Percentiles rank a stretch among this genome's conserved stretches.
These are phyloP conservation scores for Gadus chalcogrammus DNA, from an alignment of 2,113 vertebrate species.

Conservation along the genomic window DNA sequence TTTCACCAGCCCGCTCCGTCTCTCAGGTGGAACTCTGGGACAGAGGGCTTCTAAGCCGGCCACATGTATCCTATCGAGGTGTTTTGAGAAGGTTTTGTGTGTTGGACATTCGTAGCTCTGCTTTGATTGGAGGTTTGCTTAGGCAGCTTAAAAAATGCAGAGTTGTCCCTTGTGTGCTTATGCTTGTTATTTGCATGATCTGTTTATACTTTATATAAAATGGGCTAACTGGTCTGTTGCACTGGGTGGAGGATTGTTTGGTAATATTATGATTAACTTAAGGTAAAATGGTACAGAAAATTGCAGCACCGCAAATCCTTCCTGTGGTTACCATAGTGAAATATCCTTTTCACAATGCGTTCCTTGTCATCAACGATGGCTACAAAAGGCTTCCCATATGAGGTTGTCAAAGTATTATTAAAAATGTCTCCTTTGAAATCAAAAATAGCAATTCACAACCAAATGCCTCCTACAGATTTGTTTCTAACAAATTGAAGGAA, in stretches of 20 bases:
- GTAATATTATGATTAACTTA: background rate
- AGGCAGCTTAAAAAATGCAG: no score
- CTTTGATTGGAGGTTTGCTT: no score
- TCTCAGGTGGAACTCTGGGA: constrained; percentile 13
- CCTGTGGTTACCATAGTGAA: constrained; percentile 38
- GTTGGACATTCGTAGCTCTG: no score
- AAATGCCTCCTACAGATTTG: background rate
- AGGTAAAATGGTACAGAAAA: constrained; percentile 26
- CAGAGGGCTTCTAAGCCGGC: constrained; percentile 14
- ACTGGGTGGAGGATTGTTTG: no score
- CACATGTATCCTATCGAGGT: no score
- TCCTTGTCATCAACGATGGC: constrained; percentile 46
- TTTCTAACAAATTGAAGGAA: no score
- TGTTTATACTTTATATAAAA: no score
- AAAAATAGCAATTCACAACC: background rate
- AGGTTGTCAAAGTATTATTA: background rate
- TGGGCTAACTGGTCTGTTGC: no score
- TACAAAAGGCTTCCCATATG: background rate
- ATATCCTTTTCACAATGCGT: constrained; percentile 55
- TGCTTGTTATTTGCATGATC: background rate
- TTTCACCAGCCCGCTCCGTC: constrained; percentile 26
- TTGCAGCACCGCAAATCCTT: constrained; percentile 37
- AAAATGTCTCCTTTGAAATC: background rate
- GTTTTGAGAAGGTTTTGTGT: no score
- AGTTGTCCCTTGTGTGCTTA: background rate